phyloP scores from a whole-genome alignment of 1,140 invertebrate species.

The Saccostrea glomerata region DNA sequence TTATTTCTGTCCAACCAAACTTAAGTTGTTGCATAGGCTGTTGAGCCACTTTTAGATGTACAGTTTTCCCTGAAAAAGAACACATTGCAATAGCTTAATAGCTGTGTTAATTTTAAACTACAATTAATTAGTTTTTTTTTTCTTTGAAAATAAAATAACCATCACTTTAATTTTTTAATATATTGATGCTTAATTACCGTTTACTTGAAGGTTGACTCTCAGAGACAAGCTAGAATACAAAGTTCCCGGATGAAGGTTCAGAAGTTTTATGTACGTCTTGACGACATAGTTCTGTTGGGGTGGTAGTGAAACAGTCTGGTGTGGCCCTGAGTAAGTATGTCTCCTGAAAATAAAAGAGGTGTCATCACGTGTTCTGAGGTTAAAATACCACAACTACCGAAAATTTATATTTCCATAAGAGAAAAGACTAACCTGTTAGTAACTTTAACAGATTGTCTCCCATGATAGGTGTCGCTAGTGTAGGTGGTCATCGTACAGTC shows the following conservation, averaged over 20 bases:
- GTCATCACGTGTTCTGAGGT: not conserved
- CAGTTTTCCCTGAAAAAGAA: slow-evolving; percentile 11
- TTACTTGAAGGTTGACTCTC: not conserved
- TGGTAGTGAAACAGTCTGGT: slow-evolving; percentile 2
- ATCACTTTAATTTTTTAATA: not conserved
- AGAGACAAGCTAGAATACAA: slow-evolving; percentile 7
- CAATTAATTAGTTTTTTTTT: not conserved
- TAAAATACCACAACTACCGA: not conserved
- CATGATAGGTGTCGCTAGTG: slow-evolving; percentile 7
- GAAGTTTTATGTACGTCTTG: slow-evolving; percentile 43
- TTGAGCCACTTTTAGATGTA: not conserved
- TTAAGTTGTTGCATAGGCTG: slow-evolving; percentile 44
- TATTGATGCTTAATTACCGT: not conserved
- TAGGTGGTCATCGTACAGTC: not conserved
- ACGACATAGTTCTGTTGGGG: slow-evolving; percentile 35
- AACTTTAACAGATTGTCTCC: not conserved
- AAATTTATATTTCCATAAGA: not conserved
- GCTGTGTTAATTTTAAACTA: not conserved
- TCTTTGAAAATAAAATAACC: not conserved
- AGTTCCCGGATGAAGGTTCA: slow-evolving; percentile 24
- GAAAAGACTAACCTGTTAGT: not conserved
- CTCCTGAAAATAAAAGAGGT: not conserved
- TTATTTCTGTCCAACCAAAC: slow-evolving; percentile 45
- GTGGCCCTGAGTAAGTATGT: slow-evolving; percentile 15
- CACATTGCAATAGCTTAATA: not conserved